Percentiles rank a stretch among this genome's conserved stretches.
phyloP scores from a whole-genome alignment of 1,140 invertebrate genomes.

The Tetramorium simillimum region DNA sequence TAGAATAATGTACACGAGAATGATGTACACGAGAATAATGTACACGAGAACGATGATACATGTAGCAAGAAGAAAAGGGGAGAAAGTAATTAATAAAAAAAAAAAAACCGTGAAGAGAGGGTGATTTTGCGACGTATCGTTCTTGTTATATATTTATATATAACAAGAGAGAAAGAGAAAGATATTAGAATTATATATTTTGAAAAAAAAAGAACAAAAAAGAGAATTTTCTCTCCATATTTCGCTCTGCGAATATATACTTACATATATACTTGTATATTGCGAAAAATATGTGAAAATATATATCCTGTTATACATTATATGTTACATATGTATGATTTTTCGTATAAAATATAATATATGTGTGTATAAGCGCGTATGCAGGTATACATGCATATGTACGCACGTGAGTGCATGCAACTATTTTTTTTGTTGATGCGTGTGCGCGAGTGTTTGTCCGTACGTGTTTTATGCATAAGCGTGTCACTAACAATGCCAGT shows the following conservation, averaged over 20 bases:
- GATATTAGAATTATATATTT: slow-evolving; percentile 59
- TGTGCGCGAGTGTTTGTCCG: neutral
- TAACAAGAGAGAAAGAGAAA: slow-evolving; percentile 14
- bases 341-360: slow-evolving; percentile 42
- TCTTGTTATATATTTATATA: neutral
- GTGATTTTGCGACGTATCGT: slow-evolving; percentile 26
- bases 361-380: slow-evolving; percentile 21
- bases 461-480: slow-evolving; percentile 13
- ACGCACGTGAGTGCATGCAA: neutral
- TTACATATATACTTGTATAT: slow-evolving; percentile 43
- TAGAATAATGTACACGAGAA: slow-evolving; percentile 69
- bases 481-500: slow-evolving; percentile 77
- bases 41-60: slow-evolving; percentile 70
- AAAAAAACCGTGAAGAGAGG: neutral
- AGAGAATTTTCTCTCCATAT: slow-evolving; percentile 25
- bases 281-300: slow-evolving; percentile 17
- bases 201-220: slow-evolving; percentile 36
- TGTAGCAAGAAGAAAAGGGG: neutral
- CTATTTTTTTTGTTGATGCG: slow-evolving; percentile 31
- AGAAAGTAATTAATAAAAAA: slow-evolving; percentile 38
- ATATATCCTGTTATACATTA: slow-evolving; percentile 30
- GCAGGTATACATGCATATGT: slow-evolving; percentile 27
- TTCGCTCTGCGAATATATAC: neutral
- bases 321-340: slow-evolving; percentile 29
- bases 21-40: slow-evolving; percentile 62